Evolutionary conservation across 2,797 vertebrate species (phyloP).

Genomic region (Hypotaenidia philippensis): DNA sequence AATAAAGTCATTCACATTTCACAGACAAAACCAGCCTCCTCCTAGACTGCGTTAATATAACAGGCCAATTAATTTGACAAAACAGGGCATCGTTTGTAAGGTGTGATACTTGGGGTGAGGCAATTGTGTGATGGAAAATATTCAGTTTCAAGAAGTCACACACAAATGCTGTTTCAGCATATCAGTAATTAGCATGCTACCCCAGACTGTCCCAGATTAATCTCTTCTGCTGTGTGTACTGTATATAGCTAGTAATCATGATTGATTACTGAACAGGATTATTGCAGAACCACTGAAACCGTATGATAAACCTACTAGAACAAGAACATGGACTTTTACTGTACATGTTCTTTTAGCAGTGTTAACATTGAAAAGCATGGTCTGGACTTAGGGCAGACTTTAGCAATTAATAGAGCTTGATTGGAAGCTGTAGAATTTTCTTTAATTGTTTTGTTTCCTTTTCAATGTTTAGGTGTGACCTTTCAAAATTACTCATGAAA

Average conservation of each 20-base stretch:
- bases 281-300: constrained; percentile 39
- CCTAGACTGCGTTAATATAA: background rate
- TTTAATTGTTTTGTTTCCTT: background rate
- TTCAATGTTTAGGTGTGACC: background rate
- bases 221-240: constrained; percentile 73
- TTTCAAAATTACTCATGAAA: background rate
- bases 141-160: constrained; percentile 45
- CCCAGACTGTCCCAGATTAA: constrained; percentile 71
- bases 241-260: constrained; percentile 64
- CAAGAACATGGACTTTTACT: constrained; percentile 17
- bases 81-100: constrained; percentile 4
- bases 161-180: constrained; percentile 69
- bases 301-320: constrained; percentile 31
- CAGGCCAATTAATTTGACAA: constrained; percentile 11
- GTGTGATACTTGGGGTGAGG: constrained; percentile 4
- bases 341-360: background rate
- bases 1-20: background rate
- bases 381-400: constrained; percentile 44
- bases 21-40: background rate
- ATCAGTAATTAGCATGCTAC: constrained; percentile 75
- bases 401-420: background rate
- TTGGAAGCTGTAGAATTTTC: background rate
- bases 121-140: constrained; percentile 21
- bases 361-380: background rate
- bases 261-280: constrained; percentile 70